phyloP scores from a whole-genome alignment of 2,797 vertebrate species.

The Sebastes oblongus region DNA sequence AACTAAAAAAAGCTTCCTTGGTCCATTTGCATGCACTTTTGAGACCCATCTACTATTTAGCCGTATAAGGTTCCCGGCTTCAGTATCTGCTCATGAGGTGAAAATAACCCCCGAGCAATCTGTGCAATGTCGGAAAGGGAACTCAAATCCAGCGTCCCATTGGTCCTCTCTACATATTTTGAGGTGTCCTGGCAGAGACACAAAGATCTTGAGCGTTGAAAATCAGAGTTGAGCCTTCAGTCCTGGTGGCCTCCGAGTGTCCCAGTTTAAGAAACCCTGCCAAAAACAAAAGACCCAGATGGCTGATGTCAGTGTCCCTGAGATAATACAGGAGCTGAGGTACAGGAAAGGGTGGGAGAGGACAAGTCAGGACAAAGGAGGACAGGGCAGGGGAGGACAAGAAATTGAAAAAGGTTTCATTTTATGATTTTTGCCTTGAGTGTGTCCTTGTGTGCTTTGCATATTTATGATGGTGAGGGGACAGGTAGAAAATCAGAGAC shows the following conservation, averaged over 20 bases:
- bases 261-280: conserved; percentile 24
- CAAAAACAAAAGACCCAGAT: conserved; percentile 24
- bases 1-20: no score
- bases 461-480: conserved; percentile 63
- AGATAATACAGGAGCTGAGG: conserved; percentile 25
- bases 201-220: not conserved
- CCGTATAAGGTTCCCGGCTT: not conserved
- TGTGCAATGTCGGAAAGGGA: not conserved
- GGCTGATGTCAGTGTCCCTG: conserved; percentile 27
- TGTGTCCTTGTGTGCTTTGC: conserved; percentile 65
- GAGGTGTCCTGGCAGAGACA: not conserved
- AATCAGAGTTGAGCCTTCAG: not conserved
- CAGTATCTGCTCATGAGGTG: not conserved
- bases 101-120: not conserved
- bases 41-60: not conserved
- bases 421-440: conserved; percentile 72
- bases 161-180: not conserved
- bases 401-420: conserved; percentile 38
- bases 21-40: not conserved
- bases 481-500: conserved; percentile 58
- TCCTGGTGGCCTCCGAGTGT: conserved; percentile 19
- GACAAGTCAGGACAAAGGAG: not conserved
- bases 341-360: conserved; percentile 3
- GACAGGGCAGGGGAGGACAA: conserved; percentile 11
- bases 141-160: not conserved